Conservation (phyloP, 2,888 invertebrate species). For the Thymelicus acteon region DNA sequence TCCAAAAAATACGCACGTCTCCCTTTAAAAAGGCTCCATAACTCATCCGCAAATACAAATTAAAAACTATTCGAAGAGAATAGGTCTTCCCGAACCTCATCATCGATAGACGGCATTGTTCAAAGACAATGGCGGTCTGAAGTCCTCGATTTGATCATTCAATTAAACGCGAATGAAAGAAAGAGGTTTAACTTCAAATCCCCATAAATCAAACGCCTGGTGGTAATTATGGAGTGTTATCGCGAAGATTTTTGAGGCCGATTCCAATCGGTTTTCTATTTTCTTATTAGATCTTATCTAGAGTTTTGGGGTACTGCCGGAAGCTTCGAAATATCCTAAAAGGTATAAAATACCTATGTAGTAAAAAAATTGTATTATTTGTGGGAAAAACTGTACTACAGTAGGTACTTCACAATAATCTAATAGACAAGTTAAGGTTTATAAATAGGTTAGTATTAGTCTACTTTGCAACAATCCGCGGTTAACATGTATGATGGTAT, state of each 20-base stretch:
- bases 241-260: conserved; percentile 21
- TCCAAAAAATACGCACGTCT: background rate
- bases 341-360: too few species aligned
- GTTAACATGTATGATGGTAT: too few species aligned
- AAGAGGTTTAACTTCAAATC: conserved; percentile 76
- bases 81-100: conserved; percentile 42
- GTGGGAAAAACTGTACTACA: too few species aligned
- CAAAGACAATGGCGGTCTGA: conserved; percentile 59
- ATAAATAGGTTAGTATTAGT: too few species aligned
- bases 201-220: conserved; percentile 74
- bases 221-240: conserved; percentile 61
- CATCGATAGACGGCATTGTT: conserved; percentile 74
- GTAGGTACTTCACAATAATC: too few species aligned
- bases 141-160: conserved; percentile 75
- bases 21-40: background rate
- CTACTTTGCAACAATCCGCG: too few species aligned
- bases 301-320: background rate
- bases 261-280: conserved; percentile 28
- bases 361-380: too few species aligned
- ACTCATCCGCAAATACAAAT: conserved; percentile 40
- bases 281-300: conserved; percentile 22
- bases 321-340: too few species aligned
- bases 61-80: conserved; percentile 44
- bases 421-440: too few species aligned
- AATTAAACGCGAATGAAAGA: conserved; percentile 77